These are phyloP conservation scores for Chloroceryle amazona DNA, from an alignment of 2,797 vertebrate species.

Conservation along the genomic window DNA sequence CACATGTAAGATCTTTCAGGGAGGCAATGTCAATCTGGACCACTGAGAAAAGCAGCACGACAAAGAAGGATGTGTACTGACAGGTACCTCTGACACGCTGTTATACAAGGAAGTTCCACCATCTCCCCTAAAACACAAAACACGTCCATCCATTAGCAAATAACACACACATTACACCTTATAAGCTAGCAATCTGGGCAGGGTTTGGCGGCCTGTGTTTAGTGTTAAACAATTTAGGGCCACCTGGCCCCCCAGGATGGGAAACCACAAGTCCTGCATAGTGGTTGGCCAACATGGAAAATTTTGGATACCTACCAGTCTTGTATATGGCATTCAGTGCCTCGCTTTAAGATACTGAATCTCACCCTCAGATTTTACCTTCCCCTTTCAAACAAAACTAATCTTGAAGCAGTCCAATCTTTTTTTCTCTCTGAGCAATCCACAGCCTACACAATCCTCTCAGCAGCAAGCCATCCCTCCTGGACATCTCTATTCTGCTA, in stretches of 20 bases:
- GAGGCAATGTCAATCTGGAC: not conserved
- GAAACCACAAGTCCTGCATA: fast-evolving
- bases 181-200: not conserved
- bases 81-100: not conserved
- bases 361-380: not conserved
- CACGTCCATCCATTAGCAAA: not conserved
- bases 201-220: not conserved
- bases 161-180: not conserved
- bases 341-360: not conserved
- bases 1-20: not conserved
- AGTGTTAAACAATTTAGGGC: not conserved
- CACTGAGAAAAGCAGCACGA: not conserved
- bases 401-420: not conserved
- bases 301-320: not conserved
- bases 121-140: not conserved
- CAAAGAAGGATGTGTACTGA: not conserved
- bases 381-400: not conserved
- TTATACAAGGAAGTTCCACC: not conserved
- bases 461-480: not conserved
- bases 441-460: not conserved
- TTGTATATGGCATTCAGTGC: not conserved
- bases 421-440: not conserved
- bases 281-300: not conserved
- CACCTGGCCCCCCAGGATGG: not conserved
- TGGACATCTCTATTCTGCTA: not conserved